These are phyloP conservation scores for Caenorhabditis sulstoni DNA, from an alignment of 2,888 invertebrate genomes.

Conservation along the genomic window DNA sequence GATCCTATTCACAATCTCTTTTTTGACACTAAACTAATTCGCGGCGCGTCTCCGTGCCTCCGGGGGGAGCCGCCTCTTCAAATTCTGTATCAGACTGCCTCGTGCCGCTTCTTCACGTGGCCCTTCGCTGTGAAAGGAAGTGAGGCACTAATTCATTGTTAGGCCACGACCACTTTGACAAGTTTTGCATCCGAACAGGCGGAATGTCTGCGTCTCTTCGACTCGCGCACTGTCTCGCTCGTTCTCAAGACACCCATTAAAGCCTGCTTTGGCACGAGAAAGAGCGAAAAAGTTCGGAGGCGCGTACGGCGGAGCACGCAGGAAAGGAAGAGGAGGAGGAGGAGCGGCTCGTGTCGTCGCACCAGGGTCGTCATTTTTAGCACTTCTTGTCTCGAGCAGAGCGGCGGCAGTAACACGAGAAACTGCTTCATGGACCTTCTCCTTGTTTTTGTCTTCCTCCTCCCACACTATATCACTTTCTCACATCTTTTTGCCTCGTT, in stretches of 20 bases:
- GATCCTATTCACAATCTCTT: slow-evolving; percentile 43
- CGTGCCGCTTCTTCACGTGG: background rate
- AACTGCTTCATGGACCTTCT: slow-evolving; percentile 12
- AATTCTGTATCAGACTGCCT: slow-evolving; percentile 15
- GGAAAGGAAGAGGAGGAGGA: slow-evolving; percentile 15
- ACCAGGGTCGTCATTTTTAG: slow-evolving; percentile 40
- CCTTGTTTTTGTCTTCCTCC: slow-evolving; percentile 20
- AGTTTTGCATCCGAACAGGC: slow-evolving; percentile 21
- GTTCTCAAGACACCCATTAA: slow-evolving; percentile 59
- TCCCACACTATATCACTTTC: slow-evolving; percentile 27
- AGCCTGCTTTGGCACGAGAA: slow-evolving; percentile 20
- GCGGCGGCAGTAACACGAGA: slow-evolving; percentile 6
- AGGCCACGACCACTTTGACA: slow-evolving; percentile 27
- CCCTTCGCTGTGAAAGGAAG: background rate
- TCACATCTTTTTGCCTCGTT: slow-evolving; percentile 33
- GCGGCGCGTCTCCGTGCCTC: background rate
- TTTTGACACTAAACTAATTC: slow-evolving; percentile 50
- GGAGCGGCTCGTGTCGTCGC: background rate
- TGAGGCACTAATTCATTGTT: slow-evolving; percentile 48
- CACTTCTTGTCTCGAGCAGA: slow-evolving; percentile 35
- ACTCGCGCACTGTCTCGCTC: slow-evolving; percentile 5
- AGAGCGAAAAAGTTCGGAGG: slow-evolving; percentile 24
- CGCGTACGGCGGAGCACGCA: slow-evolving; percentile 11
- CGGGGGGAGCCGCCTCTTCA: slow-evolving; percentile 3
- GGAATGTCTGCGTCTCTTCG: slow-evolving; percentile 20